Conservation (phyloP, 2,797 vertebrate genomes). For the Arnoldichthys spilopterus region DNA sequence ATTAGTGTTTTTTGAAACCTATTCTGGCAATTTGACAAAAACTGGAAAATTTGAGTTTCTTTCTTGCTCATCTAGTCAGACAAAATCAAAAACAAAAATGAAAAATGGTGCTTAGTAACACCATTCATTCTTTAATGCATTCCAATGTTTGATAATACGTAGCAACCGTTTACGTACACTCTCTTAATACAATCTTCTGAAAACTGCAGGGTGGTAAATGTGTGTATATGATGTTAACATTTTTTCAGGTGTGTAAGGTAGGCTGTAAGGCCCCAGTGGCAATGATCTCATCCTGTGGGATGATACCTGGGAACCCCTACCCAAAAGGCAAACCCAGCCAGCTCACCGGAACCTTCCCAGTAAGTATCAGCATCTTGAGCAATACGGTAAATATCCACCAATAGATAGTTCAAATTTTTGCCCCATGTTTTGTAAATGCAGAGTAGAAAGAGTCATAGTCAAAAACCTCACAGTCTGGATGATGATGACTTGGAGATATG, state of each 20-base stretch:
- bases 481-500: neutral
- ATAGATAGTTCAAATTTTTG: neutral
- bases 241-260: slow-evolving; percentile 89
- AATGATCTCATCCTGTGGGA: slow-evolving; percentile 98
- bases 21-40: neutral
- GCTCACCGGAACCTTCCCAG: slow-evolving; percentile 92
- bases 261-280: slow-evolving; percentile 98
- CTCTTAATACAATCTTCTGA: neutral
- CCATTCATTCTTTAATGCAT: neutral
- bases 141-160: neutral
- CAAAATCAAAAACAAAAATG: no score
- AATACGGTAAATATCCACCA: neutral
- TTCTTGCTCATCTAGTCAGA: no score
- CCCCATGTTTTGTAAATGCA: neutral
- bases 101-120: neutral
- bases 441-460: no score
- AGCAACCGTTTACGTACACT: neutral
- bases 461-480: no score
- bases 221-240: slow-evolving; percentile 30
- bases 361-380: slow-evolving; percentile 71
- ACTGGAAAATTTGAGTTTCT: no score
- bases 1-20: neutral
- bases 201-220: neutral
- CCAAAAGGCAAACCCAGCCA: slow-evolving; percentile 97
- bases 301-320: slow-evolving; percentile 97